Evolutionary conservation across 2,797 vertebrate genomes (phyloP), one percentile per base, ranked within the genome.

Genomic region (Babyrousa celebensis): DNA sequence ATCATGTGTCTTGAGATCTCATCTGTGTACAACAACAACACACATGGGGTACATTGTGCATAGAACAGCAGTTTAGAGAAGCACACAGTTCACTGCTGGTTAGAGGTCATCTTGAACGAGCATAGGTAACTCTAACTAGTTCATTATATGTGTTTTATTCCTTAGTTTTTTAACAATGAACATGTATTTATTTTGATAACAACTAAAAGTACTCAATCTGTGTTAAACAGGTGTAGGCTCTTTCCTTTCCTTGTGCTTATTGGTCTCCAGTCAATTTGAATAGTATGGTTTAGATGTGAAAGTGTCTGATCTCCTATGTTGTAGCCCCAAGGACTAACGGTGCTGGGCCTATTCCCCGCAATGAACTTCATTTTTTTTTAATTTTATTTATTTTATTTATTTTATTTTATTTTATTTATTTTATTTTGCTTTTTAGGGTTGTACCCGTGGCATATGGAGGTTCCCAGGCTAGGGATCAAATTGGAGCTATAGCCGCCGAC

Each of bases 91-190:
- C 8, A 27, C 17, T 82, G 12, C 23, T 21, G 32, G 25, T 23
- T 29, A 1, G 32, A 52, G 48, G 36, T 15, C 21, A 3, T 0
- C 0, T 16, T 48, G 32, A 25, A 5, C 15, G 27, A 52, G 48
- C 16, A 25, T 1, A 56, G 58, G 23, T 67, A 79, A 72, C 15
- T 67, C 67, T 12, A 62, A 18, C 27, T 82, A 4, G n/a, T 56
- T 95, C 12, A 36, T 85, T 43, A 1, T 32, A 7, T 11, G n/a
- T 79, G 23, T 27, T 79, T 79, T 68, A n/a, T 63, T 91, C 9
- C 67, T 82, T 21, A 25, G 25, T 2, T n/a, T 79, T 84, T 43
- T 68, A 48, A 18, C 58, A 62, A 60, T 43, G 20, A 48, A 27
- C 52, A 12, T 18, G 9, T 29, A 12, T 25, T 80, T 92, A 85